phyloP scores from a whole-genome alignment of 2,888 invertebrate genomes.

The Drosophila siamana region DNA sequence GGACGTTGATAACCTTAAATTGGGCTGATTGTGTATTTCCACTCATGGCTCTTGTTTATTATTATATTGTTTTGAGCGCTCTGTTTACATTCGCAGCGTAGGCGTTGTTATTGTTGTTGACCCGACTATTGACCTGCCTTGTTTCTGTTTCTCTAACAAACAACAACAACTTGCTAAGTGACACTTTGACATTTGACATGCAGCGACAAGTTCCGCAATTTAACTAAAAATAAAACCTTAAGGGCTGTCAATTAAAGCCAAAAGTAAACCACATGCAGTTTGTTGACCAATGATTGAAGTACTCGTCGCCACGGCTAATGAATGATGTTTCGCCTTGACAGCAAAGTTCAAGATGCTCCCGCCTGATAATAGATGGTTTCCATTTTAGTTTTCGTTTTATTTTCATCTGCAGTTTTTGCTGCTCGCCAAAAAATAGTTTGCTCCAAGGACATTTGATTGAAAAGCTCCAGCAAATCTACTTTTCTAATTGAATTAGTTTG shows the following conservation, averaged over 20 bases:
- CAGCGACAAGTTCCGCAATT: constrained; percentile 33
- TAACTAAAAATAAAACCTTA: constrained; percentile 37
- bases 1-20: constrained; percentile 62
- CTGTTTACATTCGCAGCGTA: constrained; percentile 58
- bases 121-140: constrained; percentile 13
- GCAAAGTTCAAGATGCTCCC: constrained; percentile 51
- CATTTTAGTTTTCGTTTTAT: not conserved
- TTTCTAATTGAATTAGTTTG: not conserved
- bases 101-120: constrained; percentile 21
- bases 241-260: constrained; percentile 65
- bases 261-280: constrained; percentile 19
- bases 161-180: constrained; percentile 36
- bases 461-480: not conserved
- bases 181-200: constrained; percentile 69
- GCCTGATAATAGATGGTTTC: constrained; percentile 23
- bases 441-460: constrained; percentile 21
- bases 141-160: constrained; percentile 26
- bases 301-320: constrained; percentile 33
- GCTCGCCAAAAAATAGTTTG: not conserved
- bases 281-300: not conserved
- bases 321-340: constrained; percentile 57
- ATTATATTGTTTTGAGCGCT: constrained; percentile 31
- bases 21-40: constrained; percentile 62
- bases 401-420: constrained; percentile 9
- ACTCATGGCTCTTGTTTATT: constrained; percentile 3